Conservation (phyloP, 2,797 vertebrate genomes). For the Odontamblyopus rebecca region DNA sequence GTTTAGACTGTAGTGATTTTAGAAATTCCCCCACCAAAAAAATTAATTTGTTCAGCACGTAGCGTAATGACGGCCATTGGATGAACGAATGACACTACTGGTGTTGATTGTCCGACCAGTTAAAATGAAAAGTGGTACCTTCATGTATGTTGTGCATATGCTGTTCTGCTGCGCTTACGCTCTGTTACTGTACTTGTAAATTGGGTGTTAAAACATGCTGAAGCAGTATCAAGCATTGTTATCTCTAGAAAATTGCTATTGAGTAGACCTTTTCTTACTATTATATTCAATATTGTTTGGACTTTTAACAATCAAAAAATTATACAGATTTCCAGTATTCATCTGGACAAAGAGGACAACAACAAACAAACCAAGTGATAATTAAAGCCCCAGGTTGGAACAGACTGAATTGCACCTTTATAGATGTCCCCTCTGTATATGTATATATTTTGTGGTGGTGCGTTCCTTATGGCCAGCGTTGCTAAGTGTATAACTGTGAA, state of each 20-base stretch:
- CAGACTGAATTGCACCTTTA: background rate
- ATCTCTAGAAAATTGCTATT: background rate
- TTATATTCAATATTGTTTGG: background rate
- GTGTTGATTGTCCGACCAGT: too few relatives aligned
- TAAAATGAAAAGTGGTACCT: too few relatives aligned
- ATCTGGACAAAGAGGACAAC: background rate
- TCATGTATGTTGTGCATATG: too few relatives aligned
- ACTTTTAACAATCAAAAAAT: background rate
- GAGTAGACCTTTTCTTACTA: background rate
- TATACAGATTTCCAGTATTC: background rate
- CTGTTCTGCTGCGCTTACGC: too few relatives aligned
- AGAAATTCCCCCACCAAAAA: too few relatives aligned
- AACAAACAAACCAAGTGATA: background rate
- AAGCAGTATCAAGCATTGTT: too few relatives aligned
- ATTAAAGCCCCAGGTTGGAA: background rate
- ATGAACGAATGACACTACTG: too few relatives aligned
- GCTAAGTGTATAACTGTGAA: slow-evolving; percentile 40
- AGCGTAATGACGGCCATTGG: too few relatives aligned
- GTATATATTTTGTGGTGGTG: slow-evolving; percentile 5
- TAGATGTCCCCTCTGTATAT: background rate
- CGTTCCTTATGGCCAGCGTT: slow-evolving; percentile 7
- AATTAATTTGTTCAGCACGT: too few relatives aligned
- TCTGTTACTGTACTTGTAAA: too few relatives aligned
- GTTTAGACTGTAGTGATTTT: too few relatives aligned
- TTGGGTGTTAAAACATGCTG: too few relatives aligned